These are phyloP conservation scores for Anoplophora glabripennis DNA, from an alignment of 1,140 invertebrate species.

Conservation along the genomic window DNA sequence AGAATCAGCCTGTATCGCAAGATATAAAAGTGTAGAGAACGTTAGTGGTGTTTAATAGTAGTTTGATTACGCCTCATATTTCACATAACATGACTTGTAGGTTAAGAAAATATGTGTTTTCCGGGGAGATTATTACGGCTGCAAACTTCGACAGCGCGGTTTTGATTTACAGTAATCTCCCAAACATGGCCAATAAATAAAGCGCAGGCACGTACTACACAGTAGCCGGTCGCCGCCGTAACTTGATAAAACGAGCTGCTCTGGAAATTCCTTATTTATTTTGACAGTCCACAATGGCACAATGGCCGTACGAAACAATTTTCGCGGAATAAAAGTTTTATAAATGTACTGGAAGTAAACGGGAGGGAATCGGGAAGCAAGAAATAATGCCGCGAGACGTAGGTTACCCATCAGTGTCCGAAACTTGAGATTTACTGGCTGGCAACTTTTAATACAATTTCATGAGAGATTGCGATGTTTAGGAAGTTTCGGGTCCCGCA, in stretches of 20 bases:
- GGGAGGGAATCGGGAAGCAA: slow-evolving; percentile 1
- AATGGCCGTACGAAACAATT: slow-evolving; percentile 11
- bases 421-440: slow-evolving; percentile 23
- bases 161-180: no score
- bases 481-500: slow-evolving; percentile 4
- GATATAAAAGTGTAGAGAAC: no score
- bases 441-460: slow-evolving; percentile 24
- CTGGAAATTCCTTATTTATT: slow-evolving; percentile 19
- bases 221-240: slow-evolving; percentile 1
- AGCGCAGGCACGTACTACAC: slow-evolving; percentile 9
- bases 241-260: slow-evolving; percentile 13
- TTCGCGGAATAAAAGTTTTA: slow-evolving; percentile 9
- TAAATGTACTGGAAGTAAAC: slow-evolving; percentile 10
- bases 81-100: no score
- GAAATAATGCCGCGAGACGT: slow-evolving; percentile 1
- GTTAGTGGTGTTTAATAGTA: no score
- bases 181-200: slow-evolving; percentile 12
- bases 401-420: slow-evolving; percentile 21
- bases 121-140: no score
- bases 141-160: no score
- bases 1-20: no score
- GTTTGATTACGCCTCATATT: no score
- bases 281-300: slow-evolving; percentile 11
- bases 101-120: no score
- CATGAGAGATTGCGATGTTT: slow-evolving; percentile 16